These are phyloP conservation scores for Eulithis prunata DNA, from an alignment of 2,888 invertebrate species.

Conservation along the genomic window DNA sequence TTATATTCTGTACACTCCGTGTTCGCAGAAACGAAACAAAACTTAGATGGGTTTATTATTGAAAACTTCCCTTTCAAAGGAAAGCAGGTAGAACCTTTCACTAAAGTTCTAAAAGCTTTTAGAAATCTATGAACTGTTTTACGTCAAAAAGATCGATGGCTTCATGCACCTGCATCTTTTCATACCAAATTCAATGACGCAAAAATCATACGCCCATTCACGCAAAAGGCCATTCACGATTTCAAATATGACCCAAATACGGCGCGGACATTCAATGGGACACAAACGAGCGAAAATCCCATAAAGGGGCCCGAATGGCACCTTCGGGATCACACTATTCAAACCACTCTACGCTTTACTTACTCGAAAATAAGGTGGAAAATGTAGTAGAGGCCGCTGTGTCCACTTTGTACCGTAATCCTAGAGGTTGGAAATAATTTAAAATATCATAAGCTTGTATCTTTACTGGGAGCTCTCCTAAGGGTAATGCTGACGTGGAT, in stretches of 20 bases:
- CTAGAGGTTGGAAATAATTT: slow-evolving; percentile 37
- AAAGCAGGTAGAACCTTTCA: neutral
- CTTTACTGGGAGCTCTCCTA: slow-evolving; percentile 27
- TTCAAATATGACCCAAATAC: slow-evolving; percentile 60
- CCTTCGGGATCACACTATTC: slow-evolving; percentile 21
- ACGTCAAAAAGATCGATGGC: slow-evolving; percentile 3
- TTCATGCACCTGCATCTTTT: slow-evolving; percentile 31
- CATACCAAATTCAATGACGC: slow-evolving; percentile 34
- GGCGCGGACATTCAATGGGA: slow-evolving; percentile 42
- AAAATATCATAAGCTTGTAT: slow-evolving; percentile 38
- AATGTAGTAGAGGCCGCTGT: neutral
- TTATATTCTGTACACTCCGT: too few species aligned
- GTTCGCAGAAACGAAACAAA: too few species aligned
- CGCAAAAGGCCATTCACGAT: slow-evolving; percentile 51
- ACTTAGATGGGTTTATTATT: neutral
- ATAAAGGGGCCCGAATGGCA: slow-evolving; percentile 41
- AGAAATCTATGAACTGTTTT: slow-evolving; percentile 1
- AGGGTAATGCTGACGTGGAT: slow-evolving; percentile 37
- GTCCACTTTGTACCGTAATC: slow-evolving; percentile 31
- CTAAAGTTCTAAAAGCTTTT: slow-evolving; percentile 5
- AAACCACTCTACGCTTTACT: slow-evolving; percentile 14
- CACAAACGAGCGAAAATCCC: slow-evolving; percentile 44
- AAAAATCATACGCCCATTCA: slow-evolving; percentile 39
- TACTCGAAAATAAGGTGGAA: slow-evolving; percentile 13
- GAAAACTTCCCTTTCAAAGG: slow-evolving; percentile 6